Base-by-base conservation (phyloP, 2,113 vertebrate species). In the Psilopsiagon aymara region DNA sequence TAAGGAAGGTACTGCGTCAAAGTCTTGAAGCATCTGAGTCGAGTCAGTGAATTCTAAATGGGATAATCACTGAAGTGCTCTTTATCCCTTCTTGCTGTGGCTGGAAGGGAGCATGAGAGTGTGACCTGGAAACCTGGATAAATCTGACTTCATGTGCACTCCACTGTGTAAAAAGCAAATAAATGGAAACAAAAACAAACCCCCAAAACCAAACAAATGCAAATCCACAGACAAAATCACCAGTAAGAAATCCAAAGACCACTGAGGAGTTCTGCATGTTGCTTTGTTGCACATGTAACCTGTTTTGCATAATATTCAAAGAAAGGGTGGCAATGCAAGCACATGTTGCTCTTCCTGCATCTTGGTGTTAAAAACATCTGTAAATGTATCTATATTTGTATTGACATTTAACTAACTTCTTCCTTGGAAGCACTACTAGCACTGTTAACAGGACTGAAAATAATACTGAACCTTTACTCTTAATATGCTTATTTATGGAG, bases 231-330 rank as follows among this genome's bases (percentile, higher is more conserved):
- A 20, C 23, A 43, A 23, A 37, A 5, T 21, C 10, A 14, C 4
- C 23, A 41, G 1, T 17, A 53, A 31, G 19, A 39, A 74, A 55
- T 33, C 51, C 70, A 41, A 41, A 41, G 35, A 17, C 70, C 21
- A 4, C 0, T 7, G 29, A n/a, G 16, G 29, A 67, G 11, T 33
- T 63, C 12, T 60, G 10, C 23, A 4, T 7, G 1, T 29, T 64
- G 28, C 35, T 60, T 12, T 31, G 24, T 31, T 59, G 41, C 47
- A 20, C 13, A 8, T 0, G 1, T 51, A 43, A 37, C 24, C 9
- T 6, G 3, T 25, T 71, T 43, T 10, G 33, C 19, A 10, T 23
- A 7, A 53, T 14, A 28, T 6, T 20, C 28, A 53, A 59, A 33
- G 27, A 33, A 44, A 63, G 17, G 49, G 1, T n/a, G 23, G 9